Base-by-base conservation (phyloP, 92 coral and sea anemone species). In the Phenganax subtilis region DNA sequence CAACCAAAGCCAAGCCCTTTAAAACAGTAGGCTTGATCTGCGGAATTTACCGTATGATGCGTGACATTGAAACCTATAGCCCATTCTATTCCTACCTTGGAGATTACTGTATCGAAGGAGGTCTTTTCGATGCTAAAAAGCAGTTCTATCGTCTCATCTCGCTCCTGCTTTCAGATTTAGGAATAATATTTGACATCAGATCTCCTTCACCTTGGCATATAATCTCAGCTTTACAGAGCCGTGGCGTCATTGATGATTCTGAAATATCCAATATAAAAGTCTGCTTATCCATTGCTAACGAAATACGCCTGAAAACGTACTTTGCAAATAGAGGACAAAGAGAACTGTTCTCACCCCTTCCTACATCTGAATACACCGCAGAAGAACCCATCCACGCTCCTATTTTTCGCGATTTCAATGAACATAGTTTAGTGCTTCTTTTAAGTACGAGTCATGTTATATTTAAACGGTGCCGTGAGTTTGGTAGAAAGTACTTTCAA, bases 121-220 rank as follows among this genome's bases (percentile, higher is more conserved):
- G 12, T 68, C 73, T 68, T 44, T 68, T 68, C 52, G 54, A 68
- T 44, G 73, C 73, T 28, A 68, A 68, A 54, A 68, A 68, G 47
- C 53, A 68, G 53, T 68, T 68, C 73, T 68, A 68, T 20, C 73
- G 73, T 68, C 73, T 68, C 53, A 68, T 68, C 73, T 68, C 73
- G 52, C 20, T 68, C 0, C 73, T 68, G 29, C 73, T 68, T 68
- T 30, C 73, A 30, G 73, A 68, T 44, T 44, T 68, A n/a, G 73
- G 73, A 1, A 2, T 68, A n/a, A 68, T 68, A 30, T 44, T 68
- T 8, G 54, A 68, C 54, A 68, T 68, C 14, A 68, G 73, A 68
- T 30, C 54, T 68, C 73, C 73, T n/a, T 68, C 73, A 44, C 54
- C 73, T 0, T 68, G 73, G 73, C 73, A 44, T 16, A 9, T 68